Percentiles rank a stretch among this genome's conserved stretches.
Conservation (phyloP, 2,888 invertebrate species). For the Thecocarcelia acutangulata region DNA sequence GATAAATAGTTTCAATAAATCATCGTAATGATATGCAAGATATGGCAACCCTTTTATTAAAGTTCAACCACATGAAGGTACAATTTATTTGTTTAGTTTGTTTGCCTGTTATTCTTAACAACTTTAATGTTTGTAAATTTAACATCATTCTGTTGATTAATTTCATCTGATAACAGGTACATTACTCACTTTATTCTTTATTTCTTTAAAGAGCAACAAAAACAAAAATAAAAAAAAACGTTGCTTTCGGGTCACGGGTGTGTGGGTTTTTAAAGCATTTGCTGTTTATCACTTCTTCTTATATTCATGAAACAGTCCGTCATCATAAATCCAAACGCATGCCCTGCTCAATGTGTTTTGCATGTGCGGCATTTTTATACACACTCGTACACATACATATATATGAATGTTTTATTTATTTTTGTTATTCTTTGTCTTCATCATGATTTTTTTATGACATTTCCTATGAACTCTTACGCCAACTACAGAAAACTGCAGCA, state of each 20-base stretch:
- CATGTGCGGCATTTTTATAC: constrained; percentile 30
- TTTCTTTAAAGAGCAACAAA: neutral
- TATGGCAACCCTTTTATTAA: neutral
- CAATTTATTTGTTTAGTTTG: constrained; percentile 20
- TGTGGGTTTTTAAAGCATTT: constrained; percentile 43
- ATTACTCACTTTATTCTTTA: constrained; percentile 49
- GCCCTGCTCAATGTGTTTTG: constrained; percentile 36
- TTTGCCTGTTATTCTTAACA: constrained; percentile 32
- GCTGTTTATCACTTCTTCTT: constrained; percentile 2
- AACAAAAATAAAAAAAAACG: too few species aligned
- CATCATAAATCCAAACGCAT: constrained; percentile 14
- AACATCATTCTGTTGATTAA: constrained; percentile 66
- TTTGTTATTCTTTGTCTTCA: constrained; percentile 43
- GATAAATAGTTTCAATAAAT: too few species aligned
- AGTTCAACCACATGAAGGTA: neutral
- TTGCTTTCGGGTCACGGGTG: constrained; percentile 15
- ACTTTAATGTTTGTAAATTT: constrained; percentile 56
- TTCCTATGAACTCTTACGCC: constrained; percentile 44
- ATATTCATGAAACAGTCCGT: neutral
- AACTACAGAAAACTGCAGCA: constrained; percentile 14
- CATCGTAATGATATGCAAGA: too few species aligned
- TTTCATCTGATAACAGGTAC: constrained; percentile 70
- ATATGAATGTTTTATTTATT: neutral
- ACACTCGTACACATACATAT: too few species aligned
- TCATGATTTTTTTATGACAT: constrained; percentile 37